phyloP scores from a whole-genome alignment of 2,797 vertebrate species.

The Acipenser ruthenus region DNA sequence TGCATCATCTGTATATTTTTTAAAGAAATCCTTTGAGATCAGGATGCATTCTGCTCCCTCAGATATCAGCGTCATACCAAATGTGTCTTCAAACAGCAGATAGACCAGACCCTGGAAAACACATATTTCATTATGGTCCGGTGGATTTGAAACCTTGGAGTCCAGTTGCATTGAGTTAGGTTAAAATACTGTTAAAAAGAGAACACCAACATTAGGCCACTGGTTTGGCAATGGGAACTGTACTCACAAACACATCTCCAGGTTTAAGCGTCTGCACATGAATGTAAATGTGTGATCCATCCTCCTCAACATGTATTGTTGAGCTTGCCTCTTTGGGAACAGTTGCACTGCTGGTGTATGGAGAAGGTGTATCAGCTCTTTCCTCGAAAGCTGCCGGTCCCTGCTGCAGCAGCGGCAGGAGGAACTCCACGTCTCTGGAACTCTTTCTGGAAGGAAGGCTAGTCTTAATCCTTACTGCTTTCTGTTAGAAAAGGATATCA shows the following conservation, averaged over 20 bases:
- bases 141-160: background rate
- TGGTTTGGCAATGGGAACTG: background rate
- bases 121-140: background rate
- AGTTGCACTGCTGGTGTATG: background rate
- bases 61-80: conserved; percentile 7
- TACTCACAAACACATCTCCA: conserved; percentile 16
- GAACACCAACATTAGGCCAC: background rate
- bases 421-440: background rate
- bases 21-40: conserved; percentile 1
- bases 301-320: background rate
- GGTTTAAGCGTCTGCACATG: conserved; percentile 1
- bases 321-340: background rate
- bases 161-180: background rate
- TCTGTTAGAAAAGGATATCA: background rate
- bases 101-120: conserved; percentile 9
- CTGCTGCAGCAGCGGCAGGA: background rate
- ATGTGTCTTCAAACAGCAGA: conserved; percentile 8
- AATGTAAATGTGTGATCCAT: background rate
- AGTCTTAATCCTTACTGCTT: background rate
- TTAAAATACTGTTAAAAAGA: background rate
- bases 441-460: background rate
- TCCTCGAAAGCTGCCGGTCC: background rate
- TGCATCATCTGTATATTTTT: conserved; percentile 2
- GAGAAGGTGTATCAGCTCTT: background rate
- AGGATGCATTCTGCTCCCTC: conserved; percentile 14